Evolutionary conservation across 2,888 invertebrate genomes (phyloP), one percentile per base, ranked within the genome.

Genomic region (Heliothis peltigera): DNA sequence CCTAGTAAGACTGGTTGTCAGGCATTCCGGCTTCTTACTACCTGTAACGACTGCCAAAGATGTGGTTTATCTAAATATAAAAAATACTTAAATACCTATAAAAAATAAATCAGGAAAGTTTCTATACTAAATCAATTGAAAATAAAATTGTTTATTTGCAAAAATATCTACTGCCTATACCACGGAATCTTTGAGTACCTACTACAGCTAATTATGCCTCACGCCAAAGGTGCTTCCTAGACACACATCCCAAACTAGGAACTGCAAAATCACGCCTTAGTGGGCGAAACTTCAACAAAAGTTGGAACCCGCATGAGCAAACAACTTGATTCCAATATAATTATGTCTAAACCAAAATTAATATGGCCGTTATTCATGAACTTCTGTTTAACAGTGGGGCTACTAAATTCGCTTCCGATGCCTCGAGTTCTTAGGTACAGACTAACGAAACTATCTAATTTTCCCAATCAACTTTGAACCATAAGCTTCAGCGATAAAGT

Each of bases 251-350:
- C n/a, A 10, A 62, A 62, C 53, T 42, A 21, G 43, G 35, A n/a
- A 52, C 55, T 55, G 18, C 58, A 43, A 53, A 47, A 60, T 77
- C 43, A 60, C 56, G 48, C 17, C 25, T 42, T 52, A 28, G 10
- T 46, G 54, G 63, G 52, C 22, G 39, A 3, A 66, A 69, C 53
- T 78, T 25, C 35, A 70, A 56, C 64, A 64, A 43, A 22, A 55
- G 49, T 63, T 46, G 49, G 32, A 52, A 43, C 48, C 32, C 60
- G 53, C 69, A 59, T 63, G 61, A 76, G 28, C 52, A 69, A 76
- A 69, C 81, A 68, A 68, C 67, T 79, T 81, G 76, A 81, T 76
- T 79, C 64, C 70, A 67, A 60, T 79, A 70, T 64, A 79, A 79
- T 79, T 73, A 70, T 65, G 43, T 65, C 62, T 76, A 70, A 81